These are phyloP conservation scores for Zonotrichia albicollis DNA, from an alignment of 2,797 vertebrate genomes.

Conservation along the genomic window DNA sequence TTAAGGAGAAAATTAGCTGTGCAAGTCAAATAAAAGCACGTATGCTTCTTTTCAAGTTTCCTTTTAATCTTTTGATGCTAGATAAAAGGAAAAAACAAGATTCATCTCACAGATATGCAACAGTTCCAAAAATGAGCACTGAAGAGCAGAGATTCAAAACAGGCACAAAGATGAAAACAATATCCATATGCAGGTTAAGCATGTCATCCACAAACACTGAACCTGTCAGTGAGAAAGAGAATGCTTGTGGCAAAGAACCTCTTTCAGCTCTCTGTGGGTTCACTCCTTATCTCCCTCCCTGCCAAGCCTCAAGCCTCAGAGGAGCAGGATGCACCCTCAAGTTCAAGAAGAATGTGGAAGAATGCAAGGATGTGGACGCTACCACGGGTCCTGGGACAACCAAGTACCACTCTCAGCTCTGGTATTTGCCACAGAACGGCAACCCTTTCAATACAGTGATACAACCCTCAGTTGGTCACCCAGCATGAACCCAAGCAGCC, in stretches of 20 bases:
- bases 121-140: not conserved
- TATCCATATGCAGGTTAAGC: not conserved
- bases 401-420: not conserved
- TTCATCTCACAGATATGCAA: not conserved
- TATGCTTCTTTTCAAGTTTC: constrained; percentile 39
- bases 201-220: not conserved
- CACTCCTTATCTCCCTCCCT: not conserved
- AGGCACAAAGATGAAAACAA: constrained; percentile 1
- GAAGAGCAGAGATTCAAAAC: not conserved
- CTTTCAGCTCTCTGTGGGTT: not conserved
- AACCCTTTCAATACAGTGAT: not conserved
- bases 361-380: not conserved
- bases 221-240: not conserved
- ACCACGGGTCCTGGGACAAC: not conserved
- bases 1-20: not conserved
- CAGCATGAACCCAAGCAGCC: not conserved
- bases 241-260: not conserved
- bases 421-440: not conserved
- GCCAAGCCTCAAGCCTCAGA: not conserved
- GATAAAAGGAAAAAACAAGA: constrained; percentile 43
- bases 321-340: not conserved
- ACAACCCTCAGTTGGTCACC: not conserved
- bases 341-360: no score
- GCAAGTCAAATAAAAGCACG: not conserved
- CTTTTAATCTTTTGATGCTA: constrained; percentile 37